Conservation (phyloP, 2,113 vertebrate genomes). For the Columbina picui region DNA sequence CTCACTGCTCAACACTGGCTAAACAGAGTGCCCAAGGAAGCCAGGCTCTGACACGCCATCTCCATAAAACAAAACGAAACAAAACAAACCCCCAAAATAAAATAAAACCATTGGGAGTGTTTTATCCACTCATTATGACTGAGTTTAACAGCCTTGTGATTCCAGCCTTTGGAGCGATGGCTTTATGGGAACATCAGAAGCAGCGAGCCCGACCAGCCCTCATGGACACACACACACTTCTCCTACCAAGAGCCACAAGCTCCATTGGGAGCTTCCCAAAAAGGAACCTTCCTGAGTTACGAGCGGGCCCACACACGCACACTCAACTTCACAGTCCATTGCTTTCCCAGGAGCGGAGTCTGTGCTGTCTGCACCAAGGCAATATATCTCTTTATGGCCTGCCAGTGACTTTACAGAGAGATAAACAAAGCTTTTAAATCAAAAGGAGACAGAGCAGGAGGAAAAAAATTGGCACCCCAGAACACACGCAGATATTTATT, state of each 20-base stretch:
- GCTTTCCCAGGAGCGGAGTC: conserved; percentile 43
- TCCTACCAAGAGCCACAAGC: conserved; percentile 2
- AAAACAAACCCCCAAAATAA: not conserved
- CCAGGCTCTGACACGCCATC: not conserved
- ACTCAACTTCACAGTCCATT: conserved; percentile 58
- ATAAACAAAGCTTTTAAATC: conserved; percentile 75
- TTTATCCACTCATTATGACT: not conserved
- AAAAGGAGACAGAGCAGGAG: conserved; percentile 35
- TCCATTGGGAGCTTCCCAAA: conserved; percentile 61
- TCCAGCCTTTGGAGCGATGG: conserved; percentile 42
- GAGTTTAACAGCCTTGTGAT: conserved; percentile 18
- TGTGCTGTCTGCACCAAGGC: conserved; percentile 66
- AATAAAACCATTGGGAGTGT: not conserved
- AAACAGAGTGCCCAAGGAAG: not conserved
- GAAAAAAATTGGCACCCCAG: conserved; percentile 40
- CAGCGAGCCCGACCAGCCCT: conserved; percentile 5
- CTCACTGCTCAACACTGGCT: not conserved
- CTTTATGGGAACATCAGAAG: conserved; percentile 65
- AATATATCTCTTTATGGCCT: conserved; percentile 70
- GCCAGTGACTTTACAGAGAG: conserved; percentile 62
- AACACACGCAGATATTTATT: not conserved
- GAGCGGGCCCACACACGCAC: conserved; percentile 63
- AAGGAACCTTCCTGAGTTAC: conserved; percentile 57
- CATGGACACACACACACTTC: not conserved
- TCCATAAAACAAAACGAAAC: not conserved